Evolutionary conservation across 2,113 vertebrate genomes (phyloP).

Genomic region (Chiloscyllium plagiosum): DNA sequence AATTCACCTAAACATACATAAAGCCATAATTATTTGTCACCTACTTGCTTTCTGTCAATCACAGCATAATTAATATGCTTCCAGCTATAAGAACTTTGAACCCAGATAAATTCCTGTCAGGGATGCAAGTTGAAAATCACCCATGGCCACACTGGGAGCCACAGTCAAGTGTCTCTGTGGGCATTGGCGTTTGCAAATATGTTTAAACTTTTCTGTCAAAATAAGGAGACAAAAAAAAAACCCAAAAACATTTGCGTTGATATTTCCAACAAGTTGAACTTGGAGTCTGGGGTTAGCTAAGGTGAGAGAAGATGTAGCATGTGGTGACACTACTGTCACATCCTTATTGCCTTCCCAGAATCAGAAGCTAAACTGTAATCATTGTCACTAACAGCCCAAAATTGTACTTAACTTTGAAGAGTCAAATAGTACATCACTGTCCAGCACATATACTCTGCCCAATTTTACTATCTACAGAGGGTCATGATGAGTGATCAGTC

Average conservation of each 20-base stretch:
- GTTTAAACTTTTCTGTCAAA: slow-evolving; percentile 20
- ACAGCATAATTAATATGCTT: not conserved
- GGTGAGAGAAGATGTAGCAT: not conserved
- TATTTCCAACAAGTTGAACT: not conserved
- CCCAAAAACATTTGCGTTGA: not conserved
- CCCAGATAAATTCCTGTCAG: not conserved
- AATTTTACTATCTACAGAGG: not conserved
- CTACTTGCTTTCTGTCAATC: not conserved
- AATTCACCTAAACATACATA: not conserved
- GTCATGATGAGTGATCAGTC: not conserved
- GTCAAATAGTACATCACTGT: not conserved
- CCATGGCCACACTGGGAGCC: not conserved
- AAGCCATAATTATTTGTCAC: not conserved
- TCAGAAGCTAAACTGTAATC: not conserved
- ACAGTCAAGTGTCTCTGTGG: not conserved
- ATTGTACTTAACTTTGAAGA: not conserved
- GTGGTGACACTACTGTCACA: not conserved
- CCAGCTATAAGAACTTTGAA: slow-evolving; percentile 8
- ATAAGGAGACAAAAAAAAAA: not conserved
- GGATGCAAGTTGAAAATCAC: not conserved
- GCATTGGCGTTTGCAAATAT: not conserved
- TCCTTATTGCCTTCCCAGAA: not conserved
- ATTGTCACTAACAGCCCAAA: not conserved
- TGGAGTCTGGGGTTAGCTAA: not conserved
- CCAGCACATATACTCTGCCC: not conserved